These are phyloP conservation scores for Drosophila mimetica DNA, from an alignment of 2,888 invertebrate genomes.

Conservation along the genomic window DNA sequence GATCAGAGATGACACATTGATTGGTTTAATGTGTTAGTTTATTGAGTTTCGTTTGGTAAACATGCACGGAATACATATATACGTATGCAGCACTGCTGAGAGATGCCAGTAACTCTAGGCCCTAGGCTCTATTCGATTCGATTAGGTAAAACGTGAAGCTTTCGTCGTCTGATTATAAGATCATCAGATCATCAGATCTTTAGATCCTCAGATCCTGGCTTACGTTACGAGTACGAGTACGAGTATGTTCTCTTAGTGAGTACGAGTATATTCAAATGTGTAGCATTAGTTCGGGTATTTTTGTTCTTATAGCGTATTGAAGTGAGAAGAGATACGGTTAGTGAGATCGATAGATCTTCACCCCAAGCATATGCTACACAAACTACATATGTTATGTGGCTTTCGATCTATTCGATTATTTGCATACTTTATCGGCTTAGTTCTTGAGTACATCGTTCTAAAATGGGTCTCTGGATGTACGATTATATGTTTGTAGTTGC, in stretches of 20 bases:
- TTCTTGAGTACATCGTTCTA: constrained; percentile 18
- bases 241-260: constrained; percentile 34
- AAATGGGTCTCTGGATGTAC: constrained; percentile 29
- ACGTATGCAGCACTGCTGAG: constrained; percentile 38
- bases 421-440: constrained; percentile 30
- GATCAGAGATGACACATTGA: neutral
- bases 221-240: constrained; percentile 13
- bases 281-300: constrained; percentile 32
- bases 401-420: constrained; percentile 31
- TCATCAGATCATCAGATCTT: constrained; percentile 1
- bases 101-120: constrained; percentile 57
- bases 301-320: constrained; percentile 37
- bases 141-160: constrained; percentile 56
- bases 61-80: constrained; percentile 66
- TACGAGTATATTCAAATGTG: constrained; percentile 44
- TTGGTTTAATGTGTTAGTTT: constrained; percentile 49
- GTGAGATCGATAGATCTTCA: constrained; percentile 34
- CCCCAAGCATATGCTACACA: constrained; percentile 44
- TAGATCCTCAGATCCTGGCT: constrained; percentile 6
- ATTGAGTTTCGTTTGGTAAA: constrained; percentile 61
- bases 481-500: constrained; percentile 17
- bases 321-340: constrained; percentile 31
- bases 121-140: constrained; percentile 47
- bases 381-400: constrained; percentile 41
- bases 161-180: neutral